phyloP scores from a whole-genome alignment of 2,888 invertebrate genomes.

The Onthophagus sagittarius region DNA sequence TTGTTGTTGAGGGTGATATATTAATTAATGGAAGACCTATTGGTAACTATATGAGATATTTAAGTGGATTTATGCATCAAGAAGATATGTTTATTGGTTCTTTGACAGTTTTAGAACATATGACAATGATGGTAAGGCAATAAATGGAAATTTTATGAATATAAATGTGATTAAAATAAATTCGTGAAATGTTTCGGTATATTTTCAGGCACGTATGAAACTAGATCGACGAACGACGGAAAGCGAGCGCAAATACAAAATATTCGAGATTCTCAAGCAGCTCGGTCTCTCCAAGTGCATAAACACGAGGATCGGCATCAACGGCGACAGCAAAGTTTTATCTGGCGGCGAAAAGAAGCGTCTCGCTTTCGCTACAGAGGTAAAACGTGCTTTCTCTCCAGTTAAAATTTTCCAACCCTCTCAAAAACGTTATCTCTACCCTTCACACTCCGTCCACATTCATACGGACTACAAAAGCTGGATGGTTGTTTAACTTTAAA shows the following conservation, averaged over 20 bases:
- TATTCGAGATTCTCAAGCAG: conserved; percentile 67
- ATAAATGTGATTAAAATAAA: no score
- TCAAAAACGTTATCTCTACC: background rate
- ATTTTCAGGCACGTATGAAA: conserved; percentile 70
- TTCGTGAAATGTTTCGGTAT: background rate
- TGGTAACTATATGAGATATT: conserved; percentile 71
- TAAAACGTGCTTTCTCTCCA: conserved; percentile 38
- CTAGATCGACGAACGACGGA: conserved; percentile 65
- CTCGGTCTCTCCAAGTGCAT: conserved; percentile 68
- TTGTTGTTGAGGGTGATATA: conserved; percentile 74
- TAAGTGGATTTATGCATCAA: conserved; percentile 89
- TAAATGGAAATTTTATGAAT: background rate
- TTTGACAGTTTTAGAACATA: conserved; percentile 82
- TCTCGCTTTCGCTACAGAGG: conserved; percentile 89
- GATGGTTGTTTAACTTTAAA: background rate
- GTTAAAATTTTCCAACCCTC: background rate
- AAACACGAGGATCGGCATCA: conserved; percentile 73
- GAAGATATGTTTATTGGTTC: conserved; percentile 85
- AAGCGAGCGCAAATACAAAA: conserved; percentile 60
- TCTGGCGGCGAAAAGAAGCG: conserved; percentile 94
- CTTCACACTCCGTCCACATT: background rate
- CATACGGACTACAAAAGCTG: background rate
- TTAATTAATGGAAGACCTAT: conserved; percentile 71
- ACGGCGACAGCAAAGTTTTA: conserved; percentile 71
- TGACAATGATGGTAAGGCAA: conserved; percentile 73